Base-by-base conservation (phyloP, 2,113 vertebrate genomes). In the Chroicocephalus ridibundus region DNA sequence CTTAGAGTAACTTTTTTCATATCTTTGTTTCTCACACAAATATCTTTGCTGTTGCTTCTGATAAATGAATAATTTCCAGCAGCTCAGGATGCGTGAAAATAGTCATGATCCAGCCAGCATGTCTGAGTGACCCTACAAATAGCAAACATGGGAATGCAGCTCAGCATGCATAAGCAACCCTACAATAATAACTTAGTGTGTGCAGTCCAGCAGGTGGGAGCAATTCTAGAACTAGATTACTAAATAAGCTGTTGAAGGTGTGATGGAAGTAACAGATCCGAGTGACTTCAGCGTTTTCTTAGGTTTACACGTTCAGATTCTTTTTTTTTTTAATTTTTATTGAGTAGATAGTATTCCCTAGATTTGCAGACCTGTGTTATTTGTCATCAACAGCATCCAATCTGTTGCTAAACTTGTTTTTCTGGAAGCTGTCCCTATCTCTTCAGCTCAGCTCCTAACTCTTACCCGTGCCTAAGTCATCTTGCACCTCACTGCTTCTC, bases 101-200 rank as follows among this genome's bases (percentile, higher is more conserved):
- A 95, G 83, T 90, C 69, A 74, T 93, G 94, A 97, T 95, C 95
- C 84, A 97, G 94, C 51, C 88, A 95, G 88, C 81, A 44, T 91
- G 75, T 96, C 88, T 83, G 94, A 93, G 94, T 74, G 93, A 97
- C 94, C 95, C 95, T 92, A 62, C 95, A 96, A 97, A 92, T 8
- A 96, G 69, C 58, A 88, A 87, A 90, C 87, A 69, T 24, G 65
- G 82, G 87, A 90, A 90, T 86, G 93, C 65, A 88, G 93, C 94
- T 88, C 94, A 94, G 94, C 96, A 86, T 93, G 90, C 72, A 13
- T 83, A 92, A 94, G 88, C 86, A 96, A 79, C 91, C 75, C 86
- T 79, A 36, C 91, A 92, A 88, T 91, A 93, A 94, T 84, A 95
- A 84, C 90, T 93, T 86, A 1, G 64, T 47, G 71, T 86, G 75